Conservation (phyloP, 2,113 vertebrate genomes). For the Colaptes auratus region DNA sequence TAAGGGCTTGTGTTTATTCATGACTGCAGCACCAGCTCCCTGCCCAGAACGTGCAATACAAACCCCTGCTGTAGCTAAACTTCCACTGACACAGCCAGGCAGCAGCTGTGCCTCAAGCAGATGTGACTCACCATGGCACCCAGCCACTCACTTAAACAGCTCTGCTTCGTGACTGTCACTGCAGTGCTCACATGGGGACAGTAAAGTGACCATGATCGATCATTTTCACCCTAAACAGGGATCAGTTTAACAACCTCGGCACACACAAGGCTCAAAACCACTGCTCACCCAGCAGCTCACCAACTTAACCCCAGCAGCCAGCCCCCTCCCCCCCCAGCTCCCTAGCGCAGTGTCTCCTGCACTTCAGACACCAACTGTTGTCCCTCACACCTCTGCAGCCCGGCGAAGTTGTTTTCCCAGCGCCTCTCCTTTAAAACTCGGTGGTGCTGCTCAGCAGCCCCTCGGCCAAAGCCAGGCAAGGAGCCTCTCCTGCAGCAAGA, state of each 20-base stretch:
- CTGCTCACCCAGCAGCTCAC: not conserved
- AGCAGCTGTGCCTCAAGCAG: not conserved
- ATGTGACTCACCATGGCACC: not conserved
- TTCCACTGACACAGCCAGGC: not conserved
- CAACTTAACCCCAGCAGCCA: no score
- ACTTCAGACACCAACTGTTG: not conserved
- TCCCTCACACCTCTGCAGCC: not conserved
- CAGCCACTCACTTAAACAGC: not conserved
- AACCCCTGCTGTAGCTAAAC: not conserved
- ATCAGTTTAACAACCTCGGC: not conserved
- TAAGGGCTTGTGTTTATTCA: not conserved
- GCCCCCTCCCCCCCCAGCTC: not conserved
- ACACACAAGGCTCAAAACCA: not conserved
- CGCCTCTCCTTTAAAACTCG: not conserved
- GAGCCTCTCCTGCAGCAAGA: not conserved
- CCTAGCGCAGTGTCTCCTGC: not conserved
- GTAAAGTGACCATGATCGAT: not conserved
- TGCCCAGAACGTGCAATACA: not conserved
- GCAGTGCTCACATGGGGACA: not conserved
- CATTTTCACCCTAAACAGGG: not conserved
- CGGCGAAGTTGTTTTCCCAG: not conserved
- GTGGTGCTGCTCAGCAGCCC: not conserved
- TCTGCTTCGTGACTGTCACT: not conserved
- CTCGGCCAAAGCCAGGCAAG: not conserved
- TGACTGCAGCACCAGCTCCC: not conserved